phyloP scores from a whole-genome alignment of 2,888 invertebrate genomes.

The Ectemnius continuus region DNA sequence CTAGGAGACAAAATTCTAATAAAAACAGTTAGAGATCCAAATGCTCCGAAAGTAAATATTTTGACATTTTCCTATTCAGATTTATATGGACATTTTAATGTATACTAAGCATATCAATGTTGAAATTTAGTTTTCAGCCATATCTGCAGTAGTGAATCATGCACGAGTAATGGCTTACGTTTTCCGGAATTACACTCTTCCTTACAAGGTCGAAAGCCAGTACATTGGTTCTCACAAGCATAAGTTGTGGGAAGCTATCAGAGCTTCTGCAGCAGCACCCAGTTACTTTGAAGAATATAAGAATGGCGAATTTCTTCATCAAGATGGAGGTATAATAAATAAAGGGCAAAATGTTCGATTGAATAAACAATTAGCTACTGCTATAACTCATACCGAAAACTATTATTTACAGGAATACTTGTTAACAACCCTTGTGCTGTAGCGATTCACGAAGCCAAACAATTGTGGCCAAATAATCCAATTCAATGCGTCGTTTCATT shows the following conservation, averaged over 20 bases:
- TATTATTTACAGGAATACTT: conserved; percentile 83
- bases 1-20: conserved; percentile 83
- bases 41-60: conserved; percentile 80
- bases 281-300: conserved; percentile 92
- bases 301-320: conserved; percentile 82
- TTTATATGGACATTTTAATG: conserved; percentile 8
- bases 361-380: not conserved
- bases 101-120: conserved; percentile 9
- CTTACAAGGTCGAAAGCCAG: conserved; percentile 84
- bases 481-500: conserved; percentile 90
- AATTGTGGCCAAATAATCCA: conserved; percentile 87
- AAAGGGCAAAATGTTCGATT: no score
- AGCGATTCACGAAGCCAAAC: conserved; percentile 91
- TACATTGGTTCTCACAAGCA: conserved; percentile 86
- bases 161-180: conserved; percentile 86
- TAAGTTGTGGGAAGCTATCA: conserved; percentile 89
- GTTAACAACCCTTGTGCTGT: conserved; percentile 94
- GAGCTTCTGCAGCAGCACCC: conserved; percentile 95
- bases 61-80: not conserved
- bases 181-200: conserved; percentile 91
- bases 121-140: conserved; percentile 83
- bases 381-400: no score
- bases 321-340: conserved; percentile 80
- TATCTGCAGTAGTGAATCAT: conserved; percentile 89
- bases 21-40: conserved; percentile 80